Conservation (phyloP, 1,140 invertebrate genomes). For the Anastatus disparis region DNA sequence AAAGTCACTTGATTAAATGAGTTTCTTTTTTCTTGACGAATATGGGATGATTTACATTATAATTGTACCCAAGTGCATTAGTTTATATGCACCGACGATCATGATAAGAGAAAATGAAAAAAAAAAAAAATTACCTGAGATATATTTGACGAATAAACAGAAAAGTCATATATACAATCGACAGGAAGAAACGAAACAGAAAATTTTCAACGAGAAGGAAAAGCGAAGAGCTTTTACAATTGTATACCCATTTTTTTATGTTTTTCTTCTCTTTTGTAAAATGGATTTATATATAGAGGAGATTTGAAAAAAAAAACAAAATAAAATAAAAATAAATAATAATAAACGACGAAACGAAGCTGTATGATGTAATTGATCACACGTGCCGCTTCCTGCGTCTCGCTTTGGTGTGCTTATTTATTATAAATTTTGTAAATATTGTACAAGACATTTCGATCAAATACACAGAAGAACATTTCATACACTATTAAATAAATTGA, state of each 20-base stretch:
- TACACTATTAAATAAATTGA: slow-evolving; percentile 22
- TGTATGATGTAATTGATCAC: slow-evolving; percentile 19
- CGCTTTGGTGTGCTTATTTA: slow-evolving; percentile 37
- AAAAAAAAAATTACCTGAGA: not conserved
- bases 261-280: slow-evolving; percentile 16
- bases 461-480: slow-evolving; percentile 35
- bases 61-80: not conserved
- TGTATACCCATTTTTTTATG: not conserved
- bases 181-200: not conserved
- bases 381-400: slow-evolving; percentile 19
- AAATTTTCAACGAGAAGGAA: not conserved
- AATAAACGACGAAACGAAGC: slow-evolving; percentile 5
- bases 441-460: slow-evolving; percentile 31
- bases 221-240: not conserved
- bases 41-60: not conserved
- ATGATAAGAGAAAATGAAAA: not conserved
- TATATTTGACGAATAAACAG: too few relatives aligned
- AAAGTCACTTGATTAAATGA: too few relatives aligned
- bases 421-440: slow-evolving; percentile 37
- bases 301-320: not conserved
- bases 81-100: not conserved
- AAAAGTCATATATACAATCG: too few relatives aligned
- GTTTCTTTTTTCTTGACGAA: not conserved
- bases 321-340: too few relatives aligned
- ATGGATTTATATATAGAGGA: slow-evolving; percentile 8